Base-by-base conservation (phyloP, 2,113 vertebrate genomes). In the Coracopsis vasa region DNA sequence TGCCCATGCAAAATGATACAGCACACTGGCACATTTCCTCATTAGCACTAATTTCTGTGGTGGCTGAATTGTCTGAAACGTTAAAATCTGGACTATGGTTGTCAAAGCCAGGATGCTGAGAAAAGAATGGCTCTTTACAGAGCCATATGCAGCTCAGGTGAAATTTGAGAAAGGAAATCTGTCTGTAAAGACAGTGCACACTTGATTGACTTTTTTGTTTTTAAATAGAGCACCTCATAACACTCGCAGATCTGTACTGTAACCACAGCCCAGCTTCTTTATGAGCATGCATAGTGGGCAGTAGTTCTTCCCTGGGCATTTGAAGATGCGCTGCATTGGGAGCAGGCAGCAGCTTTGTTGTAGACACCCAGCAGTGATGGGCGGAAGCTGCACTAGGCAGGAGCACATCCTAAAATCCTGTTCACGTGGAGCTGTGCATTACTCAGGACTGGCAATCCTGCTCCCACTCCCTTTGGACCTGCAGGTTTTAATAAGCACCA, bases 71-170 rank as follows among this genome's bases (percentile, higher is more conserved):
- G 42, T 92, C 78, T 83, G 62, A 53, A 29, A 50, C 71, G 39
- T 64, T 94, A 78, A 90, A 96, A 88, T 85, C 75, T 94, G 92
- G 87, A n/a, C 58, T 62, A 4, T 53, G 58, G 45, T 50, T 94
- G 71, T 90, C 81, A 93, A 80, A 95, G 58, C 41, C 82, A 60
- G 71, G 45, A 71, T 73, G 45, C 74, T 82, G 66, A 78, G 88
- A 47, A 80, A 92, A 78, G 16, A 92, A 60, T 66, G 54, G 3
- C 33, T 88, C 64, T 88, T 91, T 42, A 31, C 74, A 80, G 74
- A 90, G n/a, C 87, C 42, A 62, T 83, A 45, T 88, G 92, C 79
- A 77, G 45, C 67, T 70, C 54, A 66, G 62, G 77, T 2, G 3
- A 83, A 90, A 80, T 80, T 70, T 54, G 85, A 29, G 62, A 42